These are phyloP conservation scores for Pseudomyrmex gracilis DNA, from an alignment of 1,140 invertebrate species.

Conservation along the genomic window DNA sequence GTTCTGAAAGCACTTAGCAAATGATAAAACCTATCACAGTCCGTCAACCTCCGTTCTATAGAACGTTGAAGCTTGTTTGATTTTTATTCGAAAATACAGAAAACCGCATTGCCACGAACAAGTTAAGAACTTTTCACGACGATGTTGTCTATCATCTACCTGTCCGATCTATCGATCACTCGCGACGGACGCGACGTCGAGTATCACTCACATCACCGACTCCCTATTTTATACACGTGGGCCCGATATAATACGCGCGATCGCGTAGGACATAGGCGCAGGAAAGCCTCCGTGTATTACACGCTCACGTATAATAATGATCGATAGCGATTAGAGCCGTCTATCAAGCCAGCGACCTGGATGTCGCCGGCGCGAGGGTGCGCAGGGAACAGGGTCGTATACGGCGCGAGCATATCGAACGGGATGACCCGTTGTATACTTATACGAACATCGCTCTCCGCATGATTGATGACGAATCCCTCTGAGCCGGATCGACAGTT, in stretches of 20 bases:
- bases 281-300: constrained; percentile 40
- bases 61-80: not conserved
- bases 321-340: constrained; percentile 70
- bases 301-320: constrained; percentile 64
- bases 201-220: constrained; percentile 53
- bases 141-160: constrained; percentile 50
- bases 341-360: constrained; percentile 58
- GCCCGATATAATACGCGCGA: constrained; percentile 27
- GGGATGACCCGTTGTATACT: constrained; percentile 68
- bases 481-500: constrained; percentile 63
- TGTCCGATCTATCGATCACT: constrained; percentile 46
- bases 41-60: not conserved
- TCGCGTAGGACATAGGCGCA: not conserved
- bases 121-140: constrained; percentile 42
- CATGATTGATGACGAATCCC: constrained; percentile 73
- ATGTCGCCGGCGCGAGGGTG: constrained; percentile 48
- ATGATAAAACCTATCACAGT: not conserved
- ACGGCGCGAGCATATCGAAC: constrained; percentile 63
- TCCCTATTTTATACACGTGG: constrained; percentile 38
- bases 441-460: constrained; percentile 72
- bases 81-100: not conserved
- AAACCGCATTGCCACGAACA: not conserved
- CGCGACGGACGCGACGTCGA: constrained; percentile 43
- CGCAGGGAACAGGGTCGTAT: constrained; percentile 43
- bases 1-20: not conserved